These are phyloP conservation scores for Atrichornis clamosus DNA, from an alignment of 2,113 vertebrate species.

Conservation along the genomic window DNA sequence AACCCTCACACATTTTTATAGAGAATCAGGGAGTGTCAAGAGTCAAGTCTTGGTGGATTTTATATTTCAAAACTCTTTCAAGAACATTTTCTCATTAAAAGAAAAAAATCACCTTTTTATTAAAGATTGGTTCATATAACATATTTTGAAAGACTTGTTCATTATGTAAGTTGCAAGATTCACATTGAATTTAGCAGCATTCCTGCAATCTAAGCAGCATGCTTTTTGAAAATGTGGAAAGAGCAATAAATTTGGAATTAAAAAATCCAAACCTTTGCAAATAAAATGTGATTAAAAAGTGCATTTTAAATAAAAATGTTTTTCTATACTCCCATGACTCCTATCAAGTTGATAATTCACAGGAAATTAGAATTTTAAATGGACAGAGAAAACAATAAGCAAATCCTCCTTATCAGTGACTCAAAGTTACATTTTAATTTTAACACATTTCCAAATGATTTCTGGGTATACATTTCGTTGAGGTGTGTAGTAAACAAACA, in stretches of 20 bases:
- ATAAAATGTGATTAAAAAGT: neutral
- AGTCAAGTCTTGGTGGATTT: neutral
- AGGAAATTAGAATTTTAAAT: neutral
- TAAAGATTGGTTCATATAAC: neutral
- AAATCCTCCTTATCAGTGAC: neutral
- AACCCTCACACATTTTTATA: accelerated
- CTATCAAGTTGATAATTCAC: neutral
- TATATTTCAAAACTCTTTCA: neutral
- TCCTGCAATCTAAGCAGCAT: neutral
- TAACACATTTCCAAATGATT: neutral
- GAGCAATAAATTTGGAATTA: neutral
- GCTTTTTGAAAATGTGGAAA: neutral
- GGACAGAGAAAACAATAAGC: neutral
- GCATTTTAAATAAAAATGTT: neutral
- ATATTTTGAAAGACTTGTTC: neutral
- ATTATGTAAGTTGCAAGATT: neutral
- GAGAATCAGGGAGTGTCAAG: neutral
- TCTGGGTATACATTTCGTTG: neutral
- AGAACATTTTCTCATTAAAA: neutral
- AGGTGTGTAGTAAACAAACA: neutral
- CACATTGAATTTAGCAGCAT: neutral
- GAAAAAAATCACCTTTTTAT: neutral
- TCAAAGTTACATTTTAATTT: neutral
- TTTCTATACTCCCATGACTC: neutral
- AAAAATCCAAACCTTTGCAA: neutral